Evolutionary conservation across 23 tunicate species (phyloP).

Genomic region (Clavelina lepadiformis): DNA sequence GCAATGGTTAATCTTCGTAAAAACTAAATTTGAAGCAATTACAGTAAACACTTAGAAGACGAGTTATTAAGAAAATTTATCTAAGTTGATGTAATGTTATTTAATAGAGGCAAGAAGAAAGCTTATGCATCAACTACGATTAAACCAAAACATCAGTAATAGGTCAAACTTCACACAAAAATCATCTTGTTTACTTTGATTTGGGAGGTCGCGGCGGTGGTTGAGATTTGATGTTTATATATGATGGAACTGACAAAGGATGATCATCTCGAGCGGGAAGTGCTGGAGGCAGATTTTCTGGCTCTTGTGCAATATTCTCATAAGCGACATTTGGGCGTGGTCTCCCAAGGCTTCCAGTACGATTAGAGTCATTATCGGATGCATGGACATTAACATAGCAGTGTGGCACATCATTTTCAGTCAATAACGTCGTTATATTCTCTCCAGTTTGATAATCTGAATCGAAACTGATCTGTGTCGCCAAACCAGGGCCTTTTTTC

Average conservation of each 20-base stretch:
- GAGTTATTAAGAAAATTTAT: too few species aligned
- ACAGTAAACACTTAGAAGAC: too few species aligned
- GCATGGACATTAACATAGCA: constrained; percentile 10
- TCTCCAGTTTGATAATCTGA: constrained; percentile 83
- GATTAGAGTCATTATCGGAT: background rate
- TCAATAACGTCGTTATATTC: background rate
- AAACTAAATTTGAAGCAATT: too few species aligned
- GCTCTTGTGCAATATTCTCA: constrained; percentile 5
- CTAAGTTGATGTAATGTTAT: too few species aligned
- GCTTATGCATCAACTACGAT: too few species aligned
- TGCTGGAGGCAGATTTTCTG: constrained; percentile 30
- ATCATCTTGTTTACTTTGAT: constrained; percentile 7
- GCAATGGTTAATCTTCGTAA: too few species aligned
- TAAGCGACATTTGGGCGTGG: constrained; percentile 8
- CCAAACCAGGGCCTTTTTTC: constrained; percentile 39
- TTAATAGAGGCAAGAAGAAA: too few species aligned
- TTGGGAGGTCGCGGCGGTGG: constrained; percentile 49
- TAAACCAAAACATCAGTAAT: too few species aligned
- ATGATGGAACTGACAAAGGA: constrained; percentile 1
- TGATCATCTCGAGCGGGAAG: constrained; percentile 37
- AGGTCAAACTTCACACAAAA: too few species aligned
- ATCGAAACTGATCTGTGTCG: constrained; percentile 63
- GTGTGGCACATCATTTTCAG: constrained; percentile 1
- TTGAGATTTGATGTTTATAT: constrained; percentile 14
- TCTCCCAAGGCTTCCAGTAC: background rate